Percentiles rank a stretch among this genome's conserved stretches.
Evolutionary conservation across 2,113 vertebrate genomes (phyloP).

Genomic region (Bujurquina vittata): DNA sequence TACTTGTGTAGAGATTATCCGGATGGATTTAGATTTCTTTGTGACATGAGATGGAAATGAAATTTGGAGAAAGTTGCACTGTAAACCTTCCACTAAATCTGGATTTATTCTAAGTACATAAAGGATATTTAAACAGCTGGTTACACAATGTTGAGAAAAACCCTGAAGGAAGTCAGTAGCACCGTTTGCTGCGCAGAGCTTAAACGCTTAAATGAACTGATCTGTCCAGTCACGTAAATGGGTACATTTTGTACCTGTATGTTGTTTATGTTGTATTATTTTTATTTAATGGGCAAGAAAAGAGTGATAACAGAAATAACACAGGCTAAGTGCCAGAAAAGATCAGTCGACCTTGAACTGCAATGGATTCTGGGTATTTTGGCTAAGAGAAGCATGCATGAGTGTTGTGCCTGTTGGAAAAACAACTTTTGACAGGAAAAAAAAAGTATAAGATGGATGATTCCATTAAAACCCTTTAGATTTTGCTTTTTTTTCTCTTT

Average conservation of each 20-base stretch:
- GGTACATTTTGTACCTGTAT: background rate
- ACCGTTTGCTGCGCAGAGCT: slow-evolving; percentile 6
- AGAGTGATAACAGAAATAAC: background rate
- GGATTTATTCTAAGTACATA: slow-evolving; percentile 71
- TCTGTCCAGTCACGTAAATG: too few relatives aligned
- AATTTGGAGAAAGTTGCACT: slow-evolving; percentile 63
- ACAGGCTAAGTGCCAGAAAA: slow-evolving; percentile 41
- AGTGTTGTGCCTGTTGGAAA: background rate
- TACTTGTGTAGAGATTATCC: slow-evolving; percentile 70
- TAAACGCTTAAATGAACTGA: background rate
- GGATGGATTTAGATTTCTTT: slow-evolving; percentile 74
- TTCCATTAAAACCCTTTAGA: slow-evolving; percentile 29
- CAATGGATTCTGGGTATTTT: slow-evolving; percentile 63
- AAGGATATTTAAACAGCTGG: slow-evolving; percentile 50
- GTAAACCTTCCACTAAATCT: slow-evolving; percentile 69
- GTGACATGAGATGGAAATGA: slow-evolving; percentile 76
- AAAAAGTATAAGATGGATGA: slow-evolving; percentile 25
- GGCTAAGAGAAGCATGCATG: background rate
- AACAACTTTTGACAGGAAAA: slow-evolving; percentile 30
- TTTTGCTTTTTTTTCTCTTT: background rate
- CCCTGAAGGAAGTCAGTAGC: background rate
- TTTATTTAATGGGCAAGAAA: slow-evolving; percentile 19
- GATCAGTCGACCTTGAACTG: slow-evolving; percentile 71
- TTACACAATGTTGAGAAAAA: slow-evolving; percentile 34
- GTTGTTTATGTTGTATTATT: background rate